phyloP scores from a whole-genome alignment of 2,113 vertebrate species.

The Zeus faber region DNA sequence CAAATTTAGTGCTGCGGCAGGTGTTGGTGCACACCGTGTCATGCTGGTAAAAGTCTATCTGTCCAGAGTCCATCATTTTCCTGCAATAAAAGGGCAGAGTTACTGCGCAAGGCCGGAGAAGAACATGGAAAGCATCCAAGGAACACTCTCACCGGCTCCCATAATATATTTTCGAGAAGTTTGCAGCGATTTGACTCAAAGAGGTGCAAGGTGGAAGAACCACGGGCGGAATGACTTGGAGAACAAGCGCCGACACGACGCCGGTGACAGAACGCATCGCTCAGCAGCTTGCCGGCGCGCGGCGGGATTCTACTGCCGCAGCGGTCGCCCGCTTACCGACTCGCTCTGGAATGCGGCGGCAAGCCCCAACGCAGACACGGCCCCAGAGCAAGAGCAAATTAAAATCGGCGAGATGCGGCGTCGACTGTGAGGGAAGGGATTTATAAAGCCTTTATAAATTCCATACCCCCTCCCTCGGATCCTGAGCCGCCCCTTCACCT shows the following conservation, averaged over 20 bases:
- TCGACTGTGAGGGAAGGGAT: too few species aligned
- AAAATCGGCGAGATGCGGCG: too few species aligned
- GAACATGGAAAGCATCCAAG: too few species aligned
- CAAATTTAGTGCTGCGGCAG: constrained; percentile 93
- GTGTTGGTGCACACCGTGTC: constrained; percentile 94
- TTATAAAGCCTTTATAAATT: too few species aligned
- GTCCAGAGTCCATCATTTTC: constrained; percentile 96
- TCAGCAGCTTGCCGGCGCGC: constrained; percentile 27
- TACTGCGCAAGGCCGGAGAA: too few species aligned
- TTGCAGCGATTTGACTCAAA: constrained; percentile 22
- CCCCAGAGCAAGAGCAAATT: not conserved
- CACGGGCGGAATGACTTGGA: too few species aligned
- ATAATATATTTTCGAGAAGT: too few species aligned
- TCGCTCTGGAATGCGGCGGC: constrained; percentile 44
- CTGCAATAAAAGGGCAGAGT: too few species aligned
- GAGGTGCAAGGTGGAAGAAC: constrained; percentile 10
- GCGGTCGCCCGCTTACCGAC: constrained; percentile 38
- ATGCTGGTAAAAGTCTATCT: constrained; percentile 95
- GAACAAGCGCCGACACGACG: constrained; percentile 49
- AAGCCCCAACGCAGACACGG: constrained; percentile 32
- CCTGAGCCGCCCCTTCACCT: too few species aligned
- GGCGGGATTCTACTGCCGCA: constrained; percentile 41
- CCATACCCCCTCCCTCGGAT: too few species aligned
- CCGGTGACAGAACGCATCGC: constrained; percentile 31
- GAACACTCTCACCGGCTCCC: too few species aligned